Conservation (phyloP, 2,797 vertebrate genomes). For the Oceanodroma leucorhoa region DNA sequence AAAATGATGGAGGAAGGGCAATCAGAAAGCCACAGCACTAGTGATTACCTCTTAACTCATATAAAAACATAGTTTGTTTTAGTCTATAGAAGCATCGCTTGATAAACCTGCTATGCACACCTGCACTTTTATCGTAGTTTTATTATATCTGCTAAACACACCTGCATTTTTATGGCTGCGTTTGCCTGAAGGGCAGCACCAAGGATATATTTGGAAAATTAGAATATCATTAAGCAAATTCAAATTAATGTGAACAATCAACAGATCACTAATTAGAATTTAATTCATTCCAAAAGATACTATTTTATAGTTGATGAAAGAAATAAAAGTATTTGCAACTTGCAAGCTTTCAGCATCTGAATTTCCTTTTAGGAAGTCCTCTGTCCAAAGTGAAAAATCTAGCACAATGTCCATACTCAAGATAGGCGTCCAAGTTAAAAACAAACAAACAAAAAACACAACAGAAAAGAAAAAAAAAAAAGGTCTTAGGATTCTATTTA, state of each 20-base stretch:
- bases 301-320: background rate
- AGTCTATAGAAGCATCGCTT: background rate
- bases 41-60: slow-evolving; percentile 43
- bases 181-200: slow-evolving; percentile 36
- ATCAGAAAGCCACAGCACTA: slow-evolving; percentile 32
- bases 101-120: slow-evolving; percentile 52
- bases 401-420: background rate
- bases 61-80: background rate
- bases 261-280: slow-evolving; percentile 8
- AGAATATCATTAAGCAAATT: slow-evolving; percentile 7
- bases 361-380: background rate
- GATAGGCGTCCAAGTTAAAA: background rate
- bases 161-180: slow-evolving; percentile 39
- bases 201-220: slow-evolving; percentile 36
- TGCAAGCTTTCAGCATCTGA: background rate
- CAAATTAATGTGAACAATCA: slow-evolving; percentile 17
- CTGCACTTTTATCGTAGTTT: slow-evolving; percentile 40
- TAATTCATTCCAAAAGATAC: background rate
- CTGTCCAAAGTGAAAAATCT: background rate
- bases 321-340: background rate
- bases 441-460: background rate
- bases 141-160: slow-evolving; percentile 49
- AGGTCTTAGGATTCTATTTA: background rate
- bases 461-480: background rate
- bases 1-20: slow-evolving; percentile 40